Evolutionary conservation across 2,888 invertebrate species (phyloP).

Genomic region (Coelogynopora nodosa): DNA sequence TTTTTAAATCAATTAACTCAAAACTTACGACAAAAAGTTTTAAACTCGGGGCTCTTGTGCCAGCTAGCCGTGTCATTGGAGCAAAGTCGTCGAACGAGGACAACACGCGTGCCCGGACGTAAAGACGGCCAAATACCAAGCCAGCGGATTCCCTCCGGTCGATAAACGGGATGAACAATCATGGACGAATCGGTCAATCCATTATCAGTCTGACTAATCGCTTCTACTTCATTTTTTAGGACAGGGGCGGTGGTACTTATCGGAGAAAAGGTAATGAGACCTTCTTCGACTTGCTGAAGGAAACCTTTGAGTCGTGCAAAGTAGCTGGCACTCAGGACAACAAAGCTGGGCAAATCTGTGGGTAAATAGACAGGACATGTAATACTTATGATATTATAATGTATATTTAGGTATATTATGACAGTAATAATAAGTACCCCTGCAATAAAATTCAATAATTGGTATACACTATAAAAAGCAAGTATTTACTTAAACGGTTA

Average conservation of each 20-base stretch:
- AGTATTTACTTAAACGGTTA: too few relatives aligned
- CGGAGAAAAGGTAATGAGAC: neutral
- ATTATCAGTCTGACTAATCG: too few relatives aligned
- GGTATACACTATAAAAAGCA: too few relatives aligned
- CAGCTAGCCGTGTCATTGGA: neutral
- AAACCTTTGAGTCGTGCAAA: neutral
- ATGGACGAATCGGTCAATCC: too few relatives aligned
- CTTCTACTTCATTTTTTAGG: neutral
- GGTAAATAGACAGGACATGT: too few relatives aligned
- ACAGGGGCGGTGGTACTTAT: neutral
- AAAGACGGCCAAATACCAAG: neutral
- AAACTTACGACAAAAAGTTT: neutral
- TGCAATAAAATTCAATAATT: too few relatives aligned
- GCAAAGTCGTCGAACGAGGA: neutral
- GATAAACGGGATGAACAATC: neutral
- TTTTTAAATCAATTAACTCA: too few relatives aligned
- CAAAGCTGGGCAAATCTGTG: neutral
- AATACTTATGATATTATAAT: too few relatives aligned
- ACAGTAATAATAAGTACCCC: too few relatives aligned
- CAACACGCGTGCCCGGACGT: neutral
- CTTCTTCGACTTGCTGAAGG: neutral
- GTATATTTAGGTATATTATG: too few relatives aligned
- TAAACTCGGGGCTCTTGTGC: neutral
- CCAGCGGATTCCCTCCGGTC: neutral
- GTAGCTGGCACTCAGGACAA: neutral